Evolutionary conservation across 1,140 invertebrate species (phyloP), one percentile per base, ranked within the genome.

Genomic region (Idris sp.): DNA sequence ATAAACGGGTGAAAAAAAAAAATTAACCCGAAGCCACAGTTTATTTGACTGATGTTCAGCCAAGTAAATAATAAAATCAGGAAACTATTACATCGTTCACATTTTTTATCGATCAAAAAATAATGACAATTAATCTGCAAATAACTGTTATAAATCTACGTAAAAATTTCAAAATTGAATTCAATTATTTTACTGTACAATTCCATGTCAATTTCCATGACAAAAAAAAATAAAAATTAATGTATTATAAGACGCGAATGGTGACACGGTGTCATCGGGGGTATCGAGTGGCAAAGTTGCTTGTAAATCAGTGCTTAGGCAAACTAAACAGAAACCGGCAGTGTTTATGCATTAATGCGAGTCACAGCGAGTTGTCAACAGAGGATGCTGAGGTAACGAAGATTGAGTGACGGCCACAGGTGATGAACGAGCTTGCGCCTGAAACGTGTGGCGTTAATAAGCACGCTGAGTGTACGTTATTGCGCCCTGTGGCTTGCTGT

Each of bases 331-430:
- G 62, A 56, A 56, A 49, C 35, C 31, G 46, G 33, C 44, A 33
- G 71, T 54, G 71, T 67, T 74, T 67, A 54, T 74, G 61, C 56
- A 62, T 62, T 61, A 74, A 61, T 74, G 40, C 54, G 48, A 74
- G 56, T 64, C 67, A 54, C 68, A 51, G 59, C 28, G 62, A 74
- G 46, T 74, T 56, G 61, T 74, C 61, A 74, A 73, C 61, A 43
- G 19, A 36, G 51, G 61, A 56, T 44, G 51, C 38, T 67, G 56
- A 31, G 22, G 61, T 74, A 74, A 74, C 61, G 71, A 74, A 67
- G 71, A 67, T 74, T 67, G 62, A 62, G 48, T 30, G 62, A 64
- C 53, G 48, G 54, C 22, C 54, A 36, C 61, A 48, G 61, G 38
- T 74, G 69, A 74, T 56, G 69, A 40, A 65, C 61, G 69, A 65